Percentiles rank a stretch among this genome's conserved stretches.
Conservation (phyloP, 2,797 vertebrate species). For the Lindbergichthys nudifrons region DNA sequence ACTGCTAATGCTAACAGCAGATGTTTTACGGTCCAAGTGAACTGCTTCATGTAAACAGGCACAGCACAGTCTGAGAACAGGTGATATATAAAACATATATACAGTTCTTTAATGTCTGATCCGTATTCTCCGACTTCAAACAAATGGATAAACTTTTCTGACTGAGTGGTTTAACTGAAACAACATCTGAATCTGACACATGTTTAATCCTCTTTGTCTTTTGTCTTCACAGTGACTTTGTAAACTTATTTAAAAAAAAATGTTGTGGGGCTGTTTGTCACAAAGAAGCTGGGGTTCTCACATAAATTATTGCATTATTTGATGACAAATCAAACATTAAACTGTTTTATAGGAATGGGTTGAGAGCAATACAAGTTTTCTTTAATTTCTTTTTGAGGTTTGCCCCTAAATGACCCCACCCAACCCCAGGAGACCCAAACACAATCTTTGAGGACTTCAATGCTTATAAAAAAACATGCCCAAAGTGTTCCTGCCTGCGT, state of each 20-base stretch:
- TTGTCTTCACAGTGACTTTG: not conserved
- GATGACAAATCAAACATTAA: conserved; percentile 18
- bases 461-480: not conserved
- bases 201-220: not conserved
- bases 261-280: not conserved
- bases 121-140: not conserved
- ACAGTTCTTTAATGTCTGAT: not conserved
- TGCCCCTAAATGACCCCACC: conserved; percentile 31
- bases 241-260: conserved; percentile 4
- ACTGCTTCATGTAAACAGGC: not conserved
- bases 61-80: not conserved
- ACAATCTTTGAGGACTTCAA: conserved; percentile 2
- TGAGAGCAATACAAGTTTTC: conserved; percentile 3
- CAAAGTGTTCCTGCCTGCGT: not conserved
- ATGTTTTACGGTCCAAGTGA: conserved; percentile 10
- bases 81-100: too few relatives aligned
- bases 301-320: conserved; percentile 8
- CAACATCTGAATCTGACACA: not conserved
- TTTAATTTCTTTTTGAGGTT: conserved; percentile 23
- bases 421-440: conserved; percentile 4
- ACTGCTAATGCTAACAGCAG: conserved; percentile 24
- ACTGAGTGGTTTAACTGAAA: not conserved
- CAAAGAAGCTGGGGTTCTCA: conserved; percentile 15
- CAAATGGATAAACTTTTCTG: not conserved
- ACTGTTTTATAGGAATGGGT: conserved; percentile 1